Base-by-base conservation (phyloP, 2,797 vertebrate species). In the Toxotes lorentzi region DNA sequence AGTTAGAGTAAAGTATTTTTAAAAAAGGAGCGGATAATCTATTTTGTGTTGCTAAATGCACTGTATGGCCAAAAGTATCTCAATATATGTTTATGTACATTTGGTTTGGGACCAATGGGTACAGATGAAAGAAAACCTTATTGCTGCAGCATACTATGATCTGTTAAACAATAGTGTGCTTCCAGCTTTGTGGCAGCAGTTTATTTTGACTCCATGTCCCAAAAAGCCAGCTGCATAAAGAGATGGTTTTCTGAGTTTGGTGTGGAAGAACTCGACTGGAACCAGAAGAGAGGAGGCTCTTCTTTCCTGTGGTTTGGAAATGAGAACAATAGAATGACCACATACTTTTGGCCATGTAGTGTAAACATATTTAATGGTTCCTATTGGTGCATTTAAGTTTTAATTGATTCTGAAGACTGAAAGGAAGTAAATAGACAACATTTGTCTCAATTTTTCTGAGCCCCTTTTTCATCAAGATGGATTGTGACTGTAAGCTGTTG, bases 1-100 rank as follows among this genome's bases (percentile, higher is more conserved):
- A 70, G 60, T 65, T 73, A 7, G 27, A 56, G 56, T 58, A 21
- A 50, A 63, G 24, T 74, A 40, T 77, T 72, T 64, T 4, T 5
- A 60, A 32, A 56, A 47, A 35, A 50, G 1, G 34, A 35, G 12
- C 3, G 5, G 62, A 62, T 19, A 57, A 41, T 50, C 14, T 32
- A n/a, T 32, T 35, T 56, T 72, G 24, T 54, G n/a, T 50, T 58
- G 9, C 57, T 50, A 48, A 38, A 66, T 35, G 17, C 50, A 51
- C 50, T 48, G 5, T 32, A 50, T n/a, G 2, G 13, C 45, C 17
- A 27, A 27, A 24, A 40, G 8, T 32, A 47, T 50, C 24, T 7
- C 4, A 12, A 6, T 12, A 24, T 19, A 17, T 10, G 11, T 45
- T n/a, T 35, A 19, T 38, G 56, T 9, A 35, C 56, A 35, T 34